Base-by-base conservation (phyloP, 2,888 invertebrate genomes). In the Lithophane leautieri region DNA sequence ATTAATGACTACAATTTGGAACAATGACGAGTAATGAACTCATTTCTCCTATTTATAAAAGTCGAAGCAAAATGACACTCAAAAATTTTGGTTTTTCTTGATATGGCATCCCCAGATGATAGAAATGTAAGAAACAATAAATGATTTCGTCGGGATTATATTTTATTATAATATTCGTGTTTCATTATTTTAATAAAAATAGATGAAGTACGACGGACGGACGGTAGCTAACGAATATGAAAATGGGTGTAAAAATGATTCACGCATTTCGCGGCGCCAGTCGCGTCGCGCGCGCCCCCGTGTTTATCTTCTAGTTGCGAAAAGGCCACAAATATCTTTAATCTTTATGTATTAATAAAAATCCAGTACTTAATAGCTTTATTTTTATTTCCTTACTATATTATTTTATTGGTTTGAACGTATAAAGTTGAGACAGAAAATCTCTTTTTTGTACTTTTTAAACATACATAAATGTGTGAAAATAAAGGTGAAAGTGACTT, bases 151-250 rank as follows among this genome's bases (percentile, higher is more conserved):
- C n/a, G 12, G 22, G 25, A 60, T 75, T n/a, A 34, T n/a, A 52
- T 44, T 56, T 74, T 54, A 72, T 74, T 54, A 52, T 47, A 70
- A 76, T 52, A 70, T 78, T 52, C 67, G 67, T 66, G 66, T 75
- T 70, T 82, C 76, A 63, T 62, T 62, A 60, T 71, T 66, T 73
- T 69, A 73, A 75, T 69, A 73, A 76, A 70, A 82, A 82, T 87
- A 87, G 79, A 75, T 54, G 54, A 76, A 70, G 56, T 56, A 28
- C 40, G 60, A 52, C 28, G 34, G 54, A n/a, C 47, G 54, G 56
- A 16, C 76, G 65, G 66, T 52, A 70, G 69, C 44, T 62, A 68
- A 54, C n/a, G 42, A 67, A 50, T 22, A 61, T 22, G 28, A 65
- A 34, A 22, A 61, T 14, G 40, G 65, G 28, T 72, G 42, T 62